These are phyloP conservation scores for Diacarnus erythraeanus DNA, from an alignment of 37 sponge, comb jelly and placozoan genomes.

Conservation along the genomic window DNA sequence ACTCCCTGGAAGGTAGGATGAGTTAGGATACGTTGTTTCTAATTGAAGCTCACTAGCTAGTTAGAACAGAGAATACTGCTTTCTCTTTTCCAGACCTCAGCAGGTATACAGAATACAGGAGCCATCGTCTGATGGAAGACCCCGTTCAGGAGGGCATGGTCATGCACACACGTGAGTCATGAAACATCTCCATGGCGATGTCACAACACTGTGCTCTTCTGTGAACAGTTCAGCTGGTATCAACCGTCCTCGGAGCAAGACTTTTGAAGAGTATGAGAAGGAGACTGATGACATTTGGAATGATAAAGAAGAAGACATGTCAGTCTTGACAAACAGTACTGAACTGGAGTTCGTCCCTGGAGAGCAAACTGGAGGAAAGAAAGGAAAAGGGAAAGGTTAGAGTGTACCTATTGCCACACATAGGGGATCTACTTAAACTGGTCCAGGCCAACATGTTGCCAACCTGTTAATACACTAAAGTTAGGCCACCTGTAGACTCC, in stretches of 20 bases:
- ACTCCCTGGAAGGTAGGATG: conserved; percentile 73
- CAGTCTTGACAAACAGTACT: conserved; percentile 25
- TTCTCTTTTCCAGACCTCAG: conserved; percentile 36
- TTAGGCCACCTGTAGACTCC: too few species aligned
- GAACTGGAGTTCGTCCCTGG: conserved; percentile 30
- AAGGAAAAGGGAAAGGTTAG: conserved; percentile 30
- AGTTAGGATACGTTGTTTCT: background rate
- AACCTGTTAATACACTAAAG: too few species aligned
- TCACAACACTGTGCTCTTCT: too few species aligned
- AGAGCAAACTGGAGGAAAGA: conserved; percentile 9
- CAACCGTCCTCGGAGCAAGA: conserved; percentile 45
- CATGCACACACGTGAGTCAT: background rate
- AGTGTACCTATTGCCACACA: background rate
- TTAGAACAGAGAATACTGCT: too few species aligned
- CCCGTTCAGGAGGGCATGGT: background rate
- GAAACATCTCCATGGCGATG: background rate
- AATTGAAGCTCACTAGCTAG: conserved; percentile 9
- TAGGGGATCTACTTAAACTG: too few species aligned
- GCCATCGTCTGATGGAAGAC: background rate
- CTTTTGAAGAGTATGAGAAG: conserved; percentile 81
- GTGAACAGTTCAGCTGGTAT: conserved; percentile 2
- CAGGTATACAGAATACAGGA: conserved; percentile 21
- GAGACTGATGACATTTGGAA: conserved; percentile 88
- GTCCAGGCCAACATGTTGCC: too few species aligned
- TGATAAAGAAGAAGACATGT: conserved; percentile 56